phyloP scores from a whole-genome alignment of 2,888 invertebrate species.

The Odontocolon sp. region DNA sequence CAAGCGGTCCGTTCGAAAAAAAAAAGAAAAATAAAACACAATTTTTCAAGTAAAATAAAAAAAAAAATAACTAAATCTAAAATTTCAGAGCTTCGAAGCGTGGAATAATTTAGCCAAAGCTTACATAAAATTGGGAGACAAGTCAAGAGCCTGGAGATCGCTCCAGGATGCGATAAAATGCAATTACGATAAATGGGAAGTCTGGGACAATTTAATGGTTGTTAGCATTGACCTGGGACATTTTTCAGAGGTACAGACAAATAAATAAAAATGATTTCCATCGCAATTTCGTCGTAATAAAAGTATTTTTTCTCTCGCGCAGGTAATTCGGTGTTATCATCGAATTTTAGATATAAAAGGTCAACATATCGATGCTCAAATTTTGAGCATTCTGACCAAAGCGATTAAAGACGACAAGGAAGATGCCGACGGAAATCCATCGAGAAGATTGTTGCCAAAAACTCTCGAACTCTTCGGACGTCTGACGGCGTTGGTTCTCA shows the following conservation, averaged over 20 bases:
- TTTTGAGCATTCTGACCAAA: conserved; percentile 87
- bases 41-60: neutral
- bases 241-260: conserved; percentile 86
- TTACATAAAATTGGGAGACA: conserved; percentile 93
- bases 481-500: conserved; percentile 86
- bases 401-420: conserved; percentile 85
- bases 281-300: neutral
- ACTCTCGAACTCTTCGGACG: conserved; percentile 88
- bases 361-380: conserved; percentile 89
- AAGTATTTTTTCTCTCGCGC: conserved; percentile 35
- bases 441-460: conserved; percentile 76
- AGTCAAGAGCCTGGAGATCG: conserved; percentile 91
- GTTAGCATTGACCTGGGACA: conserved; percentile 93
- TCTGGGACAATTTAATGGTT: conserved; percentile 97
- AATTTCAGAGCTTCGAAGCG: conserved; percentile 92
- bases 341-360: conserved; percentile 92
- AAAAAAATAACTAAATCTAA: neutral
- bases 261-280: neutral
- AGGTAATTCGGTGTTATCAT: conserved; percentile 90
- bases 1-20: conserved; percentile 83
- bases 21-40: too few species aligned
- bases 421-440: conserved; percentile 82
- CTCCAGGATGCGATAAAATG: conserved; percentile 94
- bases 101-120: conserved; percentile 99
- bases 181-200: conserved; percentile 96